Base-by-base conservation (phyloP, 2,113 vertebrate species). In the Epinephelus cyanopodus region DNA sequence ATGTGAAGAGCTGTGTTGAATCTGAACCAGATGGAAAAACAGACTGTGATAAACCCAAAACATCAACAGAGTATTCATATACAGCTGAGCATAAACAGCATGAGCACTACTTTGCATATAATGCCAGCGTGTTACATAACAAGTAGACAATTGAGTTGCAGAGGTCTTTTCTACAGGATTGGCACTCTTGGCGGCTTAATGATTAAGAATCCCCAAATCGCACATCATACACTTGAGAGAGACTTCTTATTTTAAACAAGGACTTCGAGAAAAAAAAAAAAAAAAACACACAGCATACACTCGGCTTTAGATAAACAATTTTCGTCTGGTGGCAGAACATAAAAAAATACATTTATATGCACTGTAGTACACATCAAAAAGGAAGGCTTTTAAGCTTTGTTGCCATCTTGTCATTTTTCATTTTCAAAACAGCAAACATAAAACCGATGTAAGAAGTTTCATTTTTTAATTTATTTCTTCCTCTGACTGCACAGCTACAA, bases 131-230 rank as follows among this genome's bases (percentile, higher is more conserved):
- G 75, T 88, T 87, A 64, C 27, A 54, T 83, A 88, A 89, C 48
- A 71, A 80, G 50, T 3, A 62, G 78, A 79, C 66, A 9, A 53
- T 23, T 81, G 76, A 74, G 29, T 63, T 57, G 57, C 66, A 72
- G 61, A 82, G 48, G 67, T 79, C 69, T 79, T 53, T 66, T 82
- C 74, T 45, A 61, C 58, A 67, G 15, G 79, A 85, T 81, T 89
- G 90, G 90, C 90, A 89, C 89, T 85, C 66, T 45, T 61, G 89
- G 80, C 23, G n/a, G 78, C 37, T 87, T 84, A 50, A 79, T 63
- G 77, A 86, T 74, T 76, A 74, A 81, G 71, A 57, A 82, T 81
- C 53, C 54, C 8, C 61, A 81, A 80, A 83, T 78, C 66, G 56
- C 53, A 74, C 69, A 45, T 79, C 74, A 76, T 12, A 78, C 74